phyloP scores from a whole-genome alignment of 2,113 vertebrate species.

The Morone chrysops region DNA sequence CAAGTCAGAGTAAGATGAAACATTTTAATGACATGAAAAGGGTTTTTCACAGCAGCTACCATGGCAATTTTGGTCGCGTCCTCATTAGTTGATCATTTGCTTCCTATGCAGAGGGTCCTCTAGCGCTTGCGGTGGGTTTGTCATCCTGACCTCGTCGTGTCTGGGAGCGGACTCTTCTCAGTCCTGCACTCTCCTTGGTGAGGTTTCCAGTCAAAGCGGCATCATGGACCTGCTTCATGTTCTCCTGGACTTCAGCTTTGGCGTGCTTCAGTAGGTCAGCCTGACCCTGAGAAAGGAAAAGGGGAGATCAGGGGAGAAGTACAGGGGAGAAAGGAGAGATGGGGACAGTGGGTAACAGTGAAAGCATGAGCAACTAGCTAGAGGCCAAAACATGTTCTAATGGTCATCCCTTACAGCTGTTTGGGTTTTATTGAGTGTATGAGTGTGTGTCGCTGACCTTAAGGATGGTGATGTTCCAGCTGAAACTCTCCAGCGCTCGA shows the following conservation, averaged over 20 bases:
- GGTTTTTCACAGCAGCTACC: constrained; percentile 26
- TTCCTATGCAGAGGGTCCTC: constrained; percentile 26
- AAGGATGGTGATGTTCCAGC: constrained; percentile 97
- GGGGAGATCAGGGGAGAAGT: background rate
- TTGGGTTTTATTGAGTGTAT: background rate
- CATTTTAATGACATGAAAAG: background rate
- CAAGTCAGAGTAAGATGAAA: background rate
- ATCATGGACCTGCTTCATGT: constrained; percentile 94
- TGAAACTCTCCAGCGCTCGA: constrained; percentile 95
- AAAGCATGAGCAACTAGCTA: constrained; percentile 40
- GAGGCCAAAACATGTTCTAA: constrained; percentile 22
- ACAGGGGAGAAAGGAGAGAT: background rate
- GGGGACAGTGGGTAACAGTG: background rate
- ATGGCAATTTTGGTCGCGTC: constrained; percentile 4
- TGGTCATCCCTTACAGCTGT: background rate
- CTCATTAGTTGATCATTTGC: background rate
- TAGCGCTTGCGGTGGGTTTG: constrained; percentile 57
- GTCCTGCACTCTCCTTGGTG: constrained; percentile 81
- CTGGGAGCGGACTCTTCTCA: constrained; percentile 62
- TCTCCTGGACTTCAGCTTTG: constrained; percentile 92
- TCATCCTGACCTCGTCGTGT: constrained; percentile 80
- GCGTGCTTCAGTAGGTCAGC: constrained; percentile 93
- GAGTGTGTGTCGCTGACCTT: constrained; percentile 85
- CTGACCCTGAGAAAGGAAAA: constrained; percentile 87
- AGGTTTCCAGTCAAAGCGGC: constrained; percentile 92